A percentile compares a stretch with the other conserved stretches of the same genome.
These are phyloP conservation scores for Nothocercus julius DNA, from an alignment of 2,113 vertebrate species.

Conservation along the genomic window DNA sequence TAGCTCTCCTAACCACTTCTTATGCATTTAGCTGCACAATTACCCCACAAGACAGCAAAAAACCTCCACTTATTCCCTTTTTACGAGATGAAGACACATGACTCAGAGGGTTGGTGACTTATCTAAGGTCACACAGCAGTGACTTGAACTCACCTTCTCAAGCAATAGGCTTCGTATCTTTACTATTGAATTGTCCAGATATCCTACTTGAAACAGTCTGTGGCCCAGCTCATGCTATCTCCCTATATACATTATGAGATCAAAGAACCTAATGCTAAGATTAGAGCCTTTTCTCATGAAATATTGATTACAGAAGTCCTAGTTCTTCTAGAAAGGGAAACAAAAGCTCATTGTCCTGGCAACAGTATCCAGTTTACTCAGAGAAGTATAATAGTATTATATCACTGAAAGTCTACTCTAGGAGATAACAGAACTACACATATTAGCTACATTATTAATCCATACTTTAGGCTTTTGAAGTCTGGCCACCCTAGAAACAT, in stretches of 20 bases:
- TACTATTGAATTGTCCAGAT: neutral
- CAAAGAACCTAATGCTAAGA: neutral
- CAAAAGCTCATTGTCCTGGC: neutral
- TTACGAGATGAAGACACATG: neutral
- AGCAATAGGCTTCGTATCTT: neutral
- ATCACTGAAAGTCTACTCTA: neutral
- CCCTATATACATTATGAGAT: neutral
- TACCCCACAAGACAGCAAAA: neutral
- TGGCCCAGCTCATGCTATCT: neutral
- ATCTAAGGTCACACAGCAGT: neutral
- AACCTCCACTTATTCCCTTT: neutral
- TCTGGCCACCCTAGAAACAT: neutral
- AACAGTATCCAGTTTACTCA: neutral
- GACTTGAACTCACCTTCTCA: neutral
- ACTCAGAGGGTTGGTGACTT: neutral
- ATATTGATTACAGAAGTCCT: neutral
- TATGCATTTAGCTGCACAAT: constrained; percentile 10
- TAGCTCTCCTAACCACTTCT: constrained; percentile 23
- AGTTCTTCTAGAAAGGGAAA: neutral
- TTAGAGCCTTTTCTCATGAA: neutral
- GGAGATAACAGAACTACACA: neutral
- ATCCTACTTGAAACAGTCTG: neutral
- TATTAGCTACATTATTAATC: neutral
- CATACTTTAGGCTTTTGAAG: neutral
- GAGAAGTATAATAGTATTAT: neutral